These are phyloP conservation scores for Umimayanthus chanpuru DNA, from an alignment of 92 coral and sea anemone genomes.

Conservation along the genomic window DNA sequence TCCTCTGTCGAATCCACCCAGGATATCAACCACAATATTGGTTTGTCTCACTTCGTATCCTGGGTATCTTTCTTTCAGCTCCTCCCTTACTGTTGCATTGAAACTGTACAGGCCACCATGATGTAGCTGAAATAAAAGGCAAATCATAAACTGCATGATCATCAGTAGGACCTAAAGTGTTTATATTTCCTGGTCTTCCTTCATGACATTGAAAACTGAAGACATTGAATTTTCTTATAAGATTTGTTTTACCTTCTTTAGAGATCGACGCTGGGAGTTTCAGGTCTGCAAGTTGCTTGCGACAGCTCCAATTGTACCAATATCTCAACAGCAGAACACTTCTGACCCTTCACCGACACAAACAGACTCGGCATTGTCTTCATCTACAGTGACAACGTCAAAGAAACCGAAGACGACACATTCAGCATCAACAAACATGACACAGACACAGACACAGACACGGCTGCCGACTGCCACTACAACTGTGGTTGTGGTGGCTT, in stretches of 20 bases:
- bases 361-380: background rate
- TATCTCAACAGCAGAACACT: background rate
- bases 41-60: too few relatives aligned
- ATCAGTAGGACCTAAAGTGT: too few relatives aligned
- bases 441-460: conserved; percentile 14
- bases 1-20: too few relatives aligned
- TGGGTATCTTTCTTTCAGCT: too few relatives aligned
- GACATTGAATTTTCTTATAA: too few relatives aligned
- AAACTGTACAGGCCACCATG: too few relatives aligned
- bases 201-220: too few relatives aligned
- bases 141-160: too few relatives aligned
- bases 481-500: background rate
- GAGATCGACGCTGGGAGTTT: conserved; percentile 9
- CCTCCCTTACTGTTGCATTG: too few relatives aligned
- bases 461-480: background rate
- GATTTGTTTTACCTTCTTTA: background rate
- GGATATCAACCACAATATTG: too few relatives aligned
- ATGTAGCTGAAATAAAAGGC: too few relatives aligned
- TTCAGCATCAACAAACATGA: conserved; percentile 1
- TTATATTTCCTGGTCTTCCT: too few relatives aligned
- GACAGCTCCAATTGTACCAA: background rate
- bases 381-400: background rate
- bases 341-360: background rate
- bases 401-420: background rate
- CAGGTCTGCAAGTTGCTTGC: background rate